Evolutionary conservation across 2,888 invertebrate species (phyloP), one percentile per base, ranked within the genome.

Genomic region (Sminthurides aquaticus): DNA sequence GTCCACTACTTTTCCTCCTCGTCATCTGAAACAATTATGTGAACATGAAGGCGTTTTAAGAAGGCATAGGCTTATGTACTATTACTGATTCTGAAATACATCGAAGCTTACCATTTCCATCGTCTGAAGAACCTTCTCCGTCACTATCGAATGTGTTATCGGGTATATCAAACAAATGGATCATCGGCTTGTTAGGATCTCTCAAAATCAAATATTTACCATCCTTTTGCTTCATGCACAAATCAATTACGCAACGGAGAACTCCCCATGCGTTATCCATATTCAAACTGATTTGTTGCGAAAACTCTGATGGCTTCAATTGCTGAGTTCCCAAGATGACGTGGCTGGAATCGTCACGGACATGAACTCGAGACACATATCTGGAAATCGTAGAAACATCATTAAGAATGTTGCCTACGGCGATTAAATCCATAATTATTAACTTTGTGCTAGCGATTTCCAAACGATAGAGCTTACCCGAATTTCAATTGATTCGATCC

Each of bases 221-320:
- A 78, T 96, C 94, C 77, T 93, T 90, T 79, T 96, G 91, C 79
- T 94, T 94, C 90, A 95, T 91, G 76, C 95, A 91, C 70, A 94
- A 89, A 76, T 99, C 98, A 75, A 99, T 89, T 76, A 99, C 93
- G 79, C 96, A 98, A 20, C 98, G 86, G 68, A 99, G 82, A 66
- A 99, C 91, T 71, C 96, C 99, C 99, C 99, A 99, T 1, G 94
- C 96, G 80, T 99, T 99, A 80, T 99, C 99, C 96, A 99, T 95
- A 78, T 95, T 97, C 76, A 99, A 82, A 81, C 96, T 97, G 78
- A 99, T 99, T 80, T 99, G 98, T 8, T 91, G 92, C 15, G 98
- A 98, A 80, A 99, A 99, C 82, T 99, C 98, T 77, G 89, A 88
- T 15, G 99, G 99, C 79, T 95, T 96, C 81, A 96, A 98, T 81